A percentile compares a stretch with the other conserved stretches of the same genome.
These are phyloP conservation scores for Eupeodes latifasciatus DNA, from an alignment of 2,888 invertebrate species.

Conservation along the genomic window DNA sequence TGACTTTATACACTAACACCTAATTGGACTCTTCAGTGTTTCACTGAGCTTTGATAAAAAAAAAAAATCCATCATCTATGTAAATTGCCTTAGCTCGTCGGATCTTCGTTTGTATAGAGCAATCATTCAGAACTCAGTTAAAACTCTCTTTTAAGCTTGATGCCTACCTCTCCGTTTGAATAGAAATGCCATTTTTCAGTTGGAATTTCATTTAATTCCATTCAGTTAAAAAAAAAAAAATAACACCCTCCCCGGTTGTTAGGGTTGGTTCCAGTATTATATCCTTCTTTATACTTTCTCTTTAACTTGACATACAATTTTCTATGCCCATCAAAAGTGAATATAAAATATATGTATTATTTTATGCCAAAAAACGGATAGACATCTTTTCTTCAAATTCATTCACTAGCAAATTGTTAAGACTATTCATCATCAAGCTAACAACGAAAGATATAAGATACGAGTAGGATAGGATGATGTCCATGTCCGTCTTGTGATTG, in stretches of 20 bases:
- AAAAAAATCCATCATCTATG: slow-evolving; percentile 25
- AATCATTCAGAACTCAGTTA: slow-evolving; percentile 28
- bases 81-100: slow-evolving; percentile 43
- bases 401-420: slow-evolving; percentile 63
- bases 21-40: slow-evolving; percentile 42
- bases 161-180: slow-evolving; percentile 8
- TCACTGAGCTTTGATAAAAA: not conserved
- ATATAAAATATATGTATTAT: slow-evolving; percentile 19
- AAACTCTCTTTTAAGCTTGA: slow-evolving; percentile 22
- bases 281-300: slow-evolving; percentile 1
- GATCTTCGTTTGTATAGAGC: slow-evolving; percentile 20
- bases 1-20: slow-evolving; percentile 1
- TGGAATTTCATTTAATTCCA: slow-evolving; percentile 39
- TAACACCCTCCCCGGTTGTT: no score
- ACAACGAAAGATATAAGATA: slow-evolving; percentile 40
- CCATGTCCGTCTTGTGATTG: slow-evolving; percentile 23
- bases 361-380: slow-evolving; percentile 1
- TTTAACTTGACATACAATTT: slow-evolving; percentile 23
- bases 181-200: slow-evolving; percentile 47
- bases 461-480: slow-evolving; percentile 16
- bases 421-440: slow-evolving; percentile 65
- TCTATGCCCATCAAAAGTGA: slow-evolving; percentile 40
- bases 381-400: slow-evolving; percentile 41
- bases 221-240: not conserved
- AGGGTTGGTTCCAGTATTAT: no score